phyloP scores from a whole-genome alignment of 2,888 invertebrate species.

The Synergus itoensis region DNA sequence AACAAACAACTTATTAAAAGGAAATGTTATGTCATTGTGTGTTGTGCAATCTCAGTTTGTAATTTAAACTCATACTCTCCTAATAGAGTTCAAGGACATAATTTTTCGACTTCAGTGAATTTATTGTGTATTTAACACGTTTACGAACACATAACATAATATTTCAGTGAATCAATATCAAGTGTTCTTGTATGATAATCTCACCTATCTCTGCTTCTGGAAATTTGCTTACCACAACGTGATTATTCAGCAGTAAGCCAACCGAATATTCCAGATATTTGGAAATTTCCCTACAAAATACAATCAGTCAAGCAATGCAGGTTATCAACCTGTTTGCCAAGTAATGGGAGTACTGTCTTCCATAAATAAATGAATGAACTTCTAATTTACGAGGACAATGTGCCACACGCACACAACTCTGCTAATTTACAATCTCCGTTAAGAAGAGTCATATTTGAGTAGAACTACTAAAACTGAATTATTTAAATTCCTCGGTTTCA shows the following conservation, averaged over 20 bases:
- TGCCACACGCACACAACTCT: slow-evolving; percentile 16
- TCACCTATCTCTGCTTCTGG: neutral
- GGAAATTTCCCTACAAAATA: slow-evolving; percentile 26
- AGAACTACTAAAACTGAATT: neutral
- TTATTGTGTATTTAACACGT: neutral
- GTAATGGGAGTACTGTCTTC: slow-evolving; percentile 51
- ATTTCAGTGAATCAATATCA: neutral
- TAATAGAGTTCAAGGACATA: no score
- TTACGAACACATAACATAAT: neutral
- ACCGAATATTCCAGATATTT: slow-evolving; percentile 21
- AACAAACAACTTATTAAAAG: no score
- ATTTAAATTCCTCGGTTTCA: neutral
- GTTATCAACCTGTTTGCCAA: slow-evolving; percentile 53
- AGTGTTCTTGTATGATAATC: neutral
- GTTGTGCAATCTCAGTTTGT: no score
- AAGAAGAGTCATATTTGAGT: slow-evolving; percentile 8
- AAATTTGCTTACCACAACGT: slow-evolving; percentile 6
- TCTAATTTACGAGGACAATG: slow-evolving; percentile 55
- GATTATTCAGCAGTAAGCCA: slow-evolving; percentile 19
- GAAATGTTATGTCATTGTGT: no score
- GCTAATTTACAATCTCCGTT: neutral
- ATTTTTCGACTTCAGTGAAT: no score
- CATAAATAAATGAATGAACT: slow-evolving; percentile 63
- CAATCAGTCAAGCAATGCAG: slow-evolving; percentile 30
- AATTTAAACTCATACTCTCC: no score